These are phyloP conservation scores for Stichodactyla helianthus DNA, from an alignment of 64 coral and sea anemone genomes.

Conservation along the genomic window DNA sequence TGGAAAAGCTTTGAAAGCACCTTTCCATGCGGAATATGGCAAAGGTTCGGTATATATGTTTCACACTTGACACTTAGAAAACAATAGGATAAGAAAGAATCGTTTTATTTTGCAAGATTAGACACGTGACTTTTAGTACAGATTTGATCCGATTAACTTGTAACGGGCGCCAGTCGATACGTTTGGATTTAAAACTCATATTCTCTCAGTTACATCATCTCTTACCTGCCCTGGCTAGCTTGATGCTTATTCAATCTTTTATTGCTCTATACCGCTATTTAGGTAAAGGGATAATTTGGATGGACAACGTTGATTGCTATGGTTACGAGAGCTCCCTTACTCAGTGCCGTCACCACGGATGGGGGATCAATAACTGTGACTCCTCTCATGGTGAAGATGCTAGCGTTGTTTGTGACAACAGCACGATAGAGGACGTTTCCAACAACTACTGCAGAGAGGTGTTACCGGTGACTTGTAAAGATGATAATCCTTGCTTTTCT, in stretches of 20 bases:
- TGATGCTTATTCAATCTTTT: too few relatives aligned
- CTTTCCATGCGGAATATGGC: constrained; percentile 49
- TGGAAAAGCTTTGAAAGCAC: constrained; percentile 52
- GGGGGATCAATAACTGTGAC: constrained; percentile 71
- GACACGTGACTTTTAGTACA: too few relatives aligned
- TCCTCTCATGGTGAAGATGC: constrained; percentile 57
- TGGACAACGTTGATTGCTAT: constrained; percentile 83
- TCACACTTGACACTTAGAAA: too few relatives aligned
- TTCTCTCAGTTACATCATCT: too few relatives aligned
- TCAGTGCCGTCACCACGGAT: constrained; percentile 64
- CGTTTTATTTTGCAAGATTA: too few relatives aligned
- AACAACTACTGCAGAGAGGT: constrained; percentile 79
- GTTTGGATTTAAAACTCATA: too few relatives aligned
- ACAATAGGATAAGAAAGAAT: too few relatives aligned
- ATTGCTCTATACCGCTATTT: neutral
- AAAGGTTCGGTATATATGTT: constrained; percentile 22
- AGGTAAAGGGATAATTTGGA: constrained; percentile 77
- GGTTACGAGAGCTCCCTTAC: constrained; percentile 83
- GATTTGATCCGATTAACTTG: too few relatives aligned
- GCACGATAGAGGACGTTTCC: constrained; percentile 67
- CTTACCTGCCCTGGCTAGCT: too few relatives aligned
- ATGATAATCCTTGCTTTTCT: constrained; percentile 10
- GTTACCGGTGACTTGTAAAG: constrained; percentile 21
- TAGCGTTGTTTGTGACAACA: constrained; percentile 75
- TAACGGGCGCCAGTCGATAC: too few relatives aligned